phyloP scores from a whole-genome alignment of 2,888 invertebrate genomes.

The Andrena hattorfiana region DNA sequence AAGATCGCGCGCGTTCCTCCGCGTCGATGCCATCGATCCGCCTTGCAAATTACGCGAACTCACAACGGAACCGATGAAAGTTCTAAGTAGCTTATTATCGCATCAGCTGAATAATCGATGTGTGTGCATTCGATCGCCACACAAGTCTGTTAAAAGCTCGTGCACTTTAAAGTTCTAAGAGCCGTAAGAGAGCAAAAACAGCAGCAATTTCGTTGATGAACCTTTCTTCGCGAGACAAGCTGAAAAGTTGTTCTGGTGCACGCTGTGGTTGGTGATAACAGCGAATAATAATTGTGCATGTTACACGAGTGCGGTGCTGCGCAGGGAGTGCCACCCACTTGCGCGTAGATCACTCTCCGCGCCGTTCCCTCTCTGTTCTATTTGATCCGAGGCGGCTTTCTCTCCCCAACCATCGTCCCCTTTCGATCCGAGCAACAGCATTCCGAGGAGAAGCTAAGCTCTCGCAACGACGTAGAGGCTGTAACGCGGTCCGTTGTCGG shows the following conservation, averaged over 20 bases:
- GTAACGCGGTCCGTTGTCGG: constrained; percentile 35
- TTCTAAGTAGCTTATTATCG: neutral
- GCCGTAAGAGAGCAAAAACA: neutral
- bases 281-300: constrained; percentile 80
- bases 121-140: too few relatives aligned
- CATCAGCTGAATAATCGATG: neutral
- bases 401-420: constrained; percentile 9
- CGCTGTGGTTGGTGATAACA: constrained; percentile 73
- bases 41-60: neutral
- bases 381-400: neutral
- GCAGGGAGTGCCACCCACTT: constrained; percentile 74
- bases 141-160: too few relatives aligned
- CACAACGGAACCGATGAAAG: too few relatives aligned
- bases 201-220: neutral
- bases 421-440: constrained; percentile 63
- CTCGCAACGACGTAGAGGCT: constrained; percentile 38
- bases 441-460: constrained; percentile 73
- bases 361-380: constrained; percentile 6
- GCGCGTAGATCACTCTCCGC: constrained; percentile 75
- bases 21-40: neutral
- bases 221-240: neutral
- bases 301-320: constrained; percentile 79
- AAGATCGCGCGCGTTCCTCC: constrained; percentile 17
- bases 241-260: neutral
- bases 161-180: neutral